Conservation (phyloP, 2,888 invertebrate genomes). For the Heliconius cydno region DNA sequence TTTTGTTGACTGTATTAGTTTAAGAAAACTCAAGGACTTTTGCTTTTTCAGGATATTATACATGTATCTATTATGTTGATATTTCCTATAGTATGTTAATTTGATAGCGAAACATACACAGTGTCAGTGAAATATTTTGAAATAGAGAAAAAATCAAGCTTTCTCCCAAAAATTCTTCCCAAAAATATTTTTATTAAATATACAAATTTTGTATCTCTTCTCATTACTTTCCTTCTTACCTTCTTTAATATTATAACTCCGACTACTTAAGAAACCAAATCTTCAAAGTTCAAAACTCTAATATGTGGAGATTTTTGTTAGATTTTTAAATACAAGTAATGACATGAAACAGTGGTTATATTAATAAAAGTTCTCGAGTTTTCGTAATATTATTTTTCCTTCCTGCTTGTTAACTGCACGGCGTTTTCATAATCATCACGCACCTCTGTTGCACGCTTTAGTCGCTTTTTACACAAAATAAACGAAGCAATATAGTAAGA, state of each 20-base stretch:
- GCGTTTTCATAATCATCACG: slow-evolving; percentile 79
- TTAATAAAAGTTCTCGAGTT: slow-evolving; percentile 36
- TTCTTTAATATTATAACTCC: too few relatives aligned
- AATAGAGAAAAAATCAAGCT: not conserved
- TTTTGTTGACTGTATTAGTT: slow-evolving; percentile 41
- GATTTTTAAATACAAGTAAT: not conserved
- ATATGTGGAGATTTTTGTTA: not conserved
- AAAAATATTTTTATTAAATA: too few relatives aligned
- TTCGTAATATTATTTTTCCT: slow-evolving; percentile 29
- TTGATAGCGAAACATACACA: not conserved
- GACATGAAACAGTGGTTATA: not conserved
- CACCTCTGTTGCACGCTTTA: slow-evolving; percentile 63
- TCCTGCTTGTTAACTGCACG: slow-evolving; percentile 59
- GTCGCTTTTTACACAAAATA: slow-evolving; percentile 26
- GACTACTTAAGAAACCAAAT: not conserved
- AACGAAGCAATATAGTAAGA: not conserved
- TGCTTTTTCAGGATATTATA: not conserved
- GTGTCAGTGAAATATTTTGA: not conserved
- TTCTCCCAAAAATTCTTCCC: too few relatives aligned
- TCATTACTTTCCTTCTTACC: too few relatives aligned
- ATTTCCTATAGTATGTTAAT: not conserved
- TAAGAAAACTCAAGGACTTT: slow-evolving; percentile 46
- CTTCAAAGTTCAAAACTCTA: not conserved
- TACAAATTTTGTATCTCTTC: too few relatives aligned
- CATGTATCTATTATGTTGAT: not conserved